Evolutionary conservation across 2,888 invertebrate species (phyloP).

Genomic region (Drosophila suboccidentalis): DNA sequence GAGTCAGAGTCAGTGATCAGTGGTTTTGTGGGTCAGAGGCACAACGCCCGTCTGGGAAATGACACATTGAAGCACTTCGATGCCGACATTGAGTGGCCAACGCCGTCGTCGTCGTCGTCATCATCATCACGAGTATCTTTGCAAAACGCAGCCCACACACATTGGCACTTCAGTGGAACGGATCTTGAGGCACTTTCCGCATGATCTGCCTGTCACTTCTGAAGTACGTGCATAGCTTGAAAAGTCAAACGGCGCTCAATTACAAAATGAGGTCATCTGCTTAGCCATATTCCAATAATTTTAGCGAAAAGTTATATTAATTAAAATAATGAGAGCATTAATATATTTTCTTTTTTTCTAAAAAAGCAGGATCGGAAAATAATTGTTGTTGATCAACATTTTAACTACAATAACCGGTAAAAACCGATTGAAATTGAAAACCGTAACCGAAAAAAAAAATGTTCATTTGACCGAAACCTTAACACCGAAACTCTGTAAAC

Average conservation of each 20-base stretch:
- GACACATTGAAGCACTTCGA: constrained; percentile 78
- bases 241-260: constrained; percentile 25
- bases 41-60: constrained; percentile 50
- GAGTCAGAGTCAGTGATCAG: constrained; percentile 3
- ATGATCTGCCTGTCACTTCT: constrained; percentile 63
- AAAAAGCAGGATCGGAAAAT: no score
- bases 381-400: no score
- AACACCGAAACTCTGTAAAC: no score
- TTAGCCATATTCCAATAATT: neutral
- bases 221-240: constrained; percentile 35
- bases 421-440: no score
- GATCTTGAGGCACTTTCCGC: constrained; percentile 57
- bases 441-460: no score
- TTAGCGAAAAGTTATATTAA: no score
- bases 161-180: constrained; percentile 68
- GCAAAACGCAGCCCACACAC: constrained; percentile 72
- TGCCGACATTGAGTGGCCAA: constrained; percentile 75
- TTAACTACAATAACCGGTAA: no score
- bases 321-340: no score
- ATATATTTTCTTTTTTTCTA: no score
- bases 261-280: constrained; percentile 63
- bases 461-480: no score
- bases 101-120: constrained; percentile 47
- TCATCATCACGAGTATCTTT: constrained; percentile 38
- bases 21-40: constrained; percentile 74